Conservation (phyloP, 1,140 invertebrate genomes). For the Phenacoccus solenopsis region DNA sequence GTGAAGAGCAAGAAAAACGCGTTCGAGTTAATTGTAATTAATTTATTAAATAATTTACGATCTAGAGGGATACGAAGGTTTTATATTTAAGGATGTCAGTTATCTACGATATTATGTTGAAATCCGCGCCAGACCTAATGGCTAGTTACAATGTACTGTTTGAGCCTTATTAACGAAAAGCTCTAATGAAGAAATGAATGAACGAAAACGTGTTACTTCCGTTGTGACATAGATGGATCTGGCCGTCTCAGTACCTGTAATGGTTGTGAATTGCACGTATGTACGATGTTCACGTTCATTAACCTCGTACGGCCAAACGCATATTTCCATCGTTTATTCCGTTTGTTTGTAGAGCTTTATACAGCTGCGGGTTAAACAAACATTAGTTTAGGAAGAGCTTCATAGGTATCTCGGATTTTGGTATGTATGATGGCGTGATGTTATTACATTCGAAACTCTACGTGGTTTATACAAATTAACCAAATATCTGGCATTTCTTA, state of each 20-base stretch:
- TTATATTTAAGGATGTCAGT: too few species aligned
- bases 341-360: neutral
- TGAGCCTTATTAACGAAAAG: too few species aligned
- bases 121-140: too few species aligned
- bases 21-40: neutral
- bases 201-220: neutral
- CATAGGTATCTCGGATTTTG: too few species aligned
- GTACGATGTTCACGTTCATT: neutral
- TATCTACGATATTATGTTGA: neutral
- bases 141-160: too few species aligned
- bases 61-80: too few species aligned
- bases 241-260: neutral
- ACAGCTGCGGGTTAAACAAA: neutral
- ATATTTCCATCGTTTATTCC: conserved; percentile 3
- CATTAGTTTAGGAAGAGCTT: neutral
- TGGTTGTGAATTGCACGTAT: neutral
- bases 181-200: conserved; percentile 2
- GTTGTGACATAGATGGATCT: neutral
- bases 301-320: neutral
- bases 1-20: neutral
- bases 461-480: too few species aligned
- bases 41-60: neutral
- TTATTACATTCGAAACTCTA: too few species aligned
- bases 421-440: too few species aligned
- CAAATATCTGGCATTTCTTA: too few species aligned